Conservation (phyloP, 1,140 invertebrate genomes). For the Drosophila subpulchrella region DNA sequence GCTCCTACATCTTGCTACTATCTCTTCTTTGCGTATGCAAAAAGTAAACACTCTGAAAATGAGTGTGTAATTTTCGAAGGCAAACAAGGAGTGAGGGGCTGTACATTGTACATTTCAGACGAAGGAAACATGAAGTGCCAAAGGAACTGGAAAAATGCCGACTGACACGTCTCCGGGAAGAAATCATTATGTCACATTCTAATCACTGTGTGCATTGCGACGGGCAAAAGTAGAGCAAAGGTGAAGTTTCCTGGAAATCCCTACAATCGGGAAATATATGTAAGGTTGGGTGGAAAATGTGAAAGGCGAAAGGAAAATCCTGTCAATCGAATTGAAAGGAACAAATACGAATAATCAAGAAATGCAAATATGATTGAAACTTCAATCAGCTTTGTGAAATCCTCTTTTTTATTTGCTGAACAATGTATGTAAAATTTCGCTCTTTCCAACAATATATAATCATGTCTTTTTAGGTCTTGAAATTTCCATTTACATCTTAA, state of each 20-base stretch:
- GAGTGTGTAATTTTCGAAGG: slow-evolving; percentile 78
- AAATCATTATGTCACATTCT: slow-evolving; percentile 59
- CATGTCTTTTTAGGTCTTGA: too few species aligned
- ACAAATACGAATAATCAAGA: slow-evolving; percentile 6
- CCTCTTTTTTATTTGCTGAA: not conserved
- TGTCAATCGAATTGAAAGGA: slow-evolving; percentile 19
- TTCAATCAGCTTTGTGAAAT: slow-evolving; percentile 17
- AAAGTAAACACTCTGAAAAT: slow-evolving; percentile 76
- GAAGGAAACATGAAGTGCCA: slow-evolving; percentile 56
- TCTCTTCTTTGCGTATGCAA: slow-evolving; percentile 55
- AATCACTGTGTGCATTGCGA: slow-evolving; percentile 46
- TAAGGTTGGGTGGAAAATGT: not conserved
- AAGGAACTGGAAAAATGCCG: slow-evolving; percentile 43
- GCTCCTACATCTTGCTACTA: slow-evolving; percentile 36
- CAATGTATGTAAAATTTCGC: not conserved
- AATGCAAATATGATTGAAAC: slow-evolving; percentile 7
- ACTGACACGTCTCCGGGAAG: slow-evolving; percentile 44
- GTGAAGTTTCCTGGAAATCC: slow-evolving; percentile 16
- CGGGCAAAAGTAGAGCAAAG: slow-evolving; percentile 49
- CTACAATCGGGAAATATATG: not conserved
- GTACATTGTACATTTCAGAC: not conserved
- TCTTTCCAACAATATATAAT: not conserved
- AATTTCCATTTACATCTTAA: too few species aligned
- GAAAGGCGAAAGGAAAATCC: not conserved
- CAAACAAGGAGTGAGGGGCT: slow-evolving; percentile 55